Conservation (phyloP, 2,797 vertebrate genomes). For the Pantherophis vulpinus region DNA sequence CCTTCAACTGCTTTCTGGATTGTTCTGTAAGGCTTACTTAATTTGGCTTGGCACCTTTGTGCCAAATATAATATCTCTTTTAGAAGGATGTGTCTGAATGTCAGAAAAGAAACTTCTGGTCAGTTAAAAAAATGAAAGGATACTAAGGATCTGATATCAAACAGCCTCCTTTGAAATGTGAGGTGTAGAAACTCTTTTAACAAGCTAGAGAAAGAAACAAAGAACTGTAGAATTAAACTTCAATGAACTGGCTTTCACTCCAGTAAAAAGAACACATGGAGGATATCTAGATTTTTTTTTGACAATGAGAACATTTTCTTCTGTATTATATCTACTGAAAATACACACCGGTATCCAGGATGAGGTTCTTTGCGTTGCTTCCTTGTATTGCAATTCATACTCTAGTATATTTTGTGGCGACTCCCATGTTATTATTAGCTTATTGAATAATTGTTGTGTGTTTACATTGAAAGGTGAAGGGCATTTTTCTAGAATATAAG, state of each 20-base stretch:
- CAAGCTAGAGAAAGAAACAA: not conserved
- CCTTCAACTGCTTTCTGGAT: not conserved
- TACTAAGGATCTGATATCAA: not conserved
- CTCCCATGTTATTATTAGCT: slow-evolving; percentile 51
- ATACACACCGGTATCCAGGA: slow-evolving; percentile 48
- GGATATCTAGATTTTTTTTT: not conserved
- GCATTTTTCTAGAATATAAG: slow-evolving; percentile 57
- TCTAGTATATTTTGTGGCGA: not conserved
- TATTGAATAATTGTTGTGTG: slow-evolving; percentile 50
- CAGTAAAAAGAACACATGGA: not conserved
- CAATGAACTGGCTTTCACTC: not conserved
- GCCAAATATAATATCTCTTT: not conserved
- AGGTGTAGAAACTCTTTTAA: not conserved
- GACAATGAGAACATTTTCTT: not conserved
- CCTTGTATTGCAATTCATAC: slow-evolving; percentile 57
- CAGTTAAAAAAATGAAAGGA: not conserved
- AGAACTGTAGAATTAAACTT: not conserved
- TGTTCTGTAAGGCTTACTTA: not conserved
- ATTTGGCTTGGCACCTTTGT: not conserved
- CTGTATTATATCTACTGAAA: not conserved
- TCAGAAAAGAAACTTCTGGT: not conserved
- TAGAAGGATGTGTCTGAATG: not conserved
- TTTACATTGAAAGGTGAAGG: slow-evolving; percentile 39
- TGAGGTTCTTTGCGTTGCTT: slow-evolving; percentile 15
- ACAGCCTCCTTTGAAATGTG: not conserved